Evolutionary conservation across 2,797 vertebrate species (phyloP), one percentile per base, ranked within the genome.

Genomic region (Urosaurus nigricauda): DNA sequence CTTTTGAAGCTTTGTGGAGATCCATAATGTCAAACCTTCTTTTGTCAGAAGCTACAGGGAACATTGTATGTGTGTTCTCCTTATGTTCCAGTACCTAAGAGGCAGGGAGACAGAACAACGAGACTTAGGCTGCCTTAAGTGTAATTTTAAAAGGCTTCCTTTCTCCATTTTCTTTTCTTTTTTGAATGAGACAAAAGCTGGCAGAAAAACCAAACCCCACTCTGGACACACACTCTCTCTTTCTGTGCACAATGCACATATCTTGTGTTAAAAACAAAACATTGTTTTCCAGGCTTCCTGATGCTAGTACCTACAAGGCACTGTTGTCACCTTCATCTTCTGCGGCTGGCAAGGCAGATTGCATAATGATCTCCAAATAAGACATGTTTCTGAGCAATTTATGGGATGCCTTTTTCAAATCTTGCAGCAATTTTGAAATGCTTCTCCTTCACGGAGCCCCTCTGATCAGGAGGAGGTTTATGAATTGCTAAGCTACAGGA

Each of bases 111-210:
- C 21, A 83, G 70, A 82, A 78, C 79, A 91, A 89, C 92, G 29
- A 26, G 79, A 5, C 47, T n/a, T 70, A 37, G 87, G 43, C 17
- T 79, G 75, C 73, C 71, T 83, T 84, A 82, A 2, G 2, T 32
- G 60, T 21, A 14, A 81, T 92, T 88, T 93, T 63, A 63, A 94
- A 95, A 88, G 19, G 47, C 21, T 80, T 79, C 12, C 71, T 43
- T 87, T 83, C 68, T 83, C 86, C 85, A 88, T 88, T 90, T 89
- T 40, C 85, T 83, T 68, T 81, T 87, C 87, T 87, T 88, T 90
- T 89, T 1, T 29, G 78, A 81, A 83, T 90, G 83, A 89, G 92
- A 83, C 17, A n/a, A 81, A 13, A 79, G 60, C 73, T 83, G 83
- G 88, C 13, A 26, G 71, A 81, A 89, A 88, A 43, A 43, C 24